A percentile compares a stretch with the other conserved stretches of the same genome.
These are phyloP conservation scores for Erebia palarica DNA, from an alignment of 2,888 invertebrate genomes.

Conservation along the genomic window DNA sequence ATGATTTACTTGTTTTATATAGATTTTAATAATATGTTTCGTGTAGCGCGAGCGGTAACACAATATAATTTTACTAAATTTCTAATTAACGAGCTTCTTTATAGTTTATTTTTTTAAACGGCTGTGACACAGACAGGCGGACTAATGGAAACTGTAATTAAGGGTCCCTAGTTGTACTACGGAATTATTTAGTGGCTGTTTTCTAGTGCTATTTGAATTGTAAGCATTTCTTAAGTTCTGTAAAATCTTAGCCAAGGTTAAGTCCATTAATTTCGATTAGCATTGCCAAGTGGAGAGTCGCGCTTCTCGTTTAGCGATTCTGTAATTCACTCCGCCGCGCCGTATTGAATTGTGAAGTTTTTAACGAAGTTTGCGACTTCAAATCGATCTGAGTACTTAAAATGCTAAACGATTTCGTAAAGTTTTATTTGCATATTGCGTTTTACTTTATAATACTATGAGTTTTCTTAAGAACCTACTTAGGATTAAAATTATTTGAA, in stretches of 20 bases:
- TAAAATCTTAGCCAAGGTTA: slow-evolving; percentile 20
- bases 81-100: too few species aligned
- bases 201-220: slow-evolving; percentile 6
- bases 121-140: too few species aligned
- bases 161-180: too few species aligned
- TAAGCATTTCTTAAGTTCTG: slow-evolving; percentile 11
- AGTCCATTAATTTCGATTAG: slow-evolving; percentile 26
- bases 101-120: too few species aligned
- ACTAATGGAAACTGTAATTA: too few species aligned
- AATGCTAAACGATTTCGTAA: slow-evolving; percentile 21
- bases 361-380: slow-evolving; percentile 24
- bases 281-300: slow-evolving; percentile 24
- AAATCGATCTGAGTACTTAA: slow-evolving; percentile 21
- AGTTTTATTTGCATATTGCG: slow-evolving; percentile 23
- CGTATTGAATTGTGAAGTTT: slow-evolving; percentile 30
- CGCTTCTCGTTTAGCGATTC: slow-evolving; percentile 21
- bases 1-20: too few species aligned
- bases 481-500: not conserved
- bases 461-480: slow-evolving; percentile 1
- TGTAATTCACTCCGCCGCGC: slow-evolving; percentile 24
- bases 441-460: slow-evolving; percentile 26
- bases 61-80: too few species aligned
- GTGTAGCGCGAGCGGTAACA: too few species aligned
- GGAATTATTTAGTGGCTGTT: not conserved
- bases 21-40: too few species aligned